phyloP scores from a whole-genome alignment of 2,888 invertebrate species.

The Chrysodeixis includens region DNA sequence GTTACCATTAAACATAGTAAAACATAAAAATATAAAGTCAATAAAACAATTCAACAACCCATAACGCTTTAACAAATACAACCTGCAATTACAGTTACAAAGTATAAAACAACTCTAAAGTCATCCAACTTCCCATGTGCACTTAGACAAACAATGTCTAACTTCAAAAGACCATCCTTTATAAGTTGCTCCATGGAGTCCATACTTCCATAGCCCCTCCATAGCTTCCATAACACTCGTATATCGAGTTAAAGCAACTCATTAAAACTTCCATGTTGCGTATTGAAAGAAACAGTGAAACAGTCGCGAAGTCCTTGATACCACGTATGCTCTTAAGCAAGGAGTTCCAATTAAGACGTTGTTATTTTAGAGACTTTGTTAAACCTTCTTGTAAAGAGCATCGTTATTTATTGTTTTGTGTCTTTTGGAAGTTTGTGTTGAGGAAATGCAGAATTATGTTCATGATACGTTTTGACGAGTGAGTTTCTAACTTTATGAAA shows the following conservation, averaged over 20 bases:
- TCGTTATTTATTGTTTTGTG: background rate
- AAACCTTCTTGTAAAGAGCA: background rate
- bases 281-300: constrained; percentile 31
- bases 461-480: background rate
- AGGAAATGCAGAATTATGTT: background rate
- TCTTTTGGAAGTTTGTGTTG: background rate
- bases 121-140: background rate
- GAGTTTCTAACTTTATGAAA: background rate
- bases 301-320: constrained; percentile 1
- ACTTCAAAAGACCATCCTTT: constrained; percentile 3
- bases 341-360: constrained; percentile 25
- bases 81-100: background rate
- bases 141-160: background rate
- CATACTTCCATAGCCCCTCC: background rate
- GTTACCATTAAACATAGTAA: too few species aligned
- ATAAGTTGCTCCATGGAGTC: constrained; percentile 10
- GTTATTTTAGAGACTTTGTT: constrained; percentile 5
- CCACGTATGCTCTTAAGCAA: constrained; percentile 12
- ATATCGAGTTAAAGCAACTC: constrained; percentile 30
- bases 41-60: too few species aligned
- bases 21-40: too few species aligned
- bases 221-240: constrained; percentile 12
- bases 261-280: constrained; percentile 40
- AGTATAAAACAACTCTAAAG: background rate
- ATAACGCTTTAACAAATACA: too few species aligned